Evolutionary conservation across 2,888 invertebrate species (phyloP), one percentile per base, ranked within the genome.

Genomic region (Prosapia bicincta): DNA sequence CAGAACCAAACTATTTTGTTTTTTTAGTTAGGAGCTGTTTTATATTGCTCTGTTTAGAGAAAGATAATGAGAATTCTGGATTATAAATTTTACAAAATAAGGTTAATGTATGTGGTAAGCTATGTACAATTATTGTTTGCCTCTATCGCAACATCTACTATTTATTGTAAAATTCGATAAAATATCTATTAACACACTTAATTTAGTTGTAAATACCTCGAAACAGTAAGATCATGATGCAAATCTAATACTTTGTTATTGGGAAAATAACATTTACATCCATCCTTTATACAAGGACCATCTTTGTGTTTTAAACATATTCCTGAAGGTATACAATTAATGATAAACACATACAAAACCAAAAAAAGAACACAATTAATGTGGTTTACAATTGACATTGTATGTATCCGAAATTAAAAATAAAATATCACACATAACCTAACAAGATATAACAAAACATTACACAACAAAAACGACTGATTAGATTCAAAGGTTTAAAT

Each of bases 291-390:
- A 65, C 74, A 74, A 13, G 65, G 69, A 69, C 30, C 30, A 65
- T 74, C 74, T 30, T 74, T 74, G 69, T 74, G 69, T 74, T 74
- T 74, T 65, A 74, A 69, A 10, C 69, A 54, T 15, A 25, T 3
- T 15, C 25, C 26, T 67, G 25, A 67, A 67, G 67, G 26, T 20
- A 54, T 13, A 54, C 1, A 1, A 54, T n/a, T 20, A 54, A 54
- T 20, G n/a, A 10, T 20, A 2, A 13, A 54, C 54, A 54, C n/a
- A 54, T 20, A 10, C 20, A 54, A 20, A 5, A 9, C 54, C n/a
- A 54, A 1, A 20, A 20, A 20, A 20, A 54, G 20, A 54, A 3
- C 6, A 54, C 2, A n/a, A 54, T 20, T 20, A 20, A 20, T 54
- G 20, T 9, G 3, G 15, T 38, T 38, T 38, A 38, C 5, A 30